phyloP scores from a whole-genome alignment of 2,888 invertebrate genomes.

The Oxyscelio sp. region DNA sequence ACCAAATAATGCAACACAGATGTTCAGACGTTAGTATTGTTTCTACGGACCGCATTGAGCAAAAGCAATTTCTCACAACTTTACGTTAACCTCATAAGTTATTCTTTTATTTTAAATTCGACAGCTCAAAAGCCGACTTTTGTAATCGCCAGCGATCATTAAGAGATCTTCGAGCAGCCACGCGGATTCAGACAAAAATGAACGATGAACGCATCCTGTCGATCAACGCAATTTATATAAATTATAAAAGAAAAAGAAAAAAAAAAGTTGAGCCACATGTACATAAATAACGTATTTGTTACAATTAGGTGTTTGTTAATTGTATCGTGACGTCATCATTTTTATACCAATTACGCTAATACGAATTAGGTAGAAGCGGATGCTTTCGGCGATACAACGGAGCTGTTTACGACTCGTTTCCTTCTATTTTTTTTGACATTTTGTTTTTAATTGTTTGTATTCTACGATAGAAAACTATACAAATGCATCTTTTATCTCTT shows the following conservation, averaged over 20 bases:
- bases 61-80: not conserved
- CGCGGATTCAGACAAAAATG: no score
- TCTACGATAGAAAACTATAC: no score
- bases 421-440: no score
- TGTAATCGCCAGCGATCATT: slow-evolving; percentile 27
- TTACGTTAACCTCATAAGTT: slow-evolving; percentile 25
- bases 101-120: slow-evolving; percentile 31
- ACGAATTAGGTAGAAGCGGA: slow-evolving; percentile 22
- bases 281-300: slow-evolving; percentile 28
- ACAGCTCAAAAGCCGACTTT: slow-evolving; percentile 14
- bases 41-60: not conserved
- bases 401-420: slow-evolving; percentile 7
- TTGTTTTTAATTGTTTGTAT: not conserved
- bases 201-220: no score
- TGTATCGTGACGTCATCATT: slow-evolving; percentile 31
- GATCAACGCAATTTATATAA: slow-evolving; percentile 24
- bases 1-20: slow-evolving; percentile 52
- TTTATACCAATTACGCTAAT: slow-evolving; percentile 35
- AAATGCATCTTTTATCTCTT: no score
- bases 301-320: slow-evolving; percentile 33
- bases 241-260: slow-evolving; percentile 9
- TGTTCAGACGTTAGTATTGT: slow-evolving; percentile 6
- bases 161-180: slow-evolving; percentile 60
- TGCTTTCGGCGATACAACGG: slow-evolving; percentile 10
- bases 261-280: slow-evolving; percentile 23